phyloP scores from a whole-genome alignment of 2,888 invertebrate species.

The Papilio protenor region DNA sequence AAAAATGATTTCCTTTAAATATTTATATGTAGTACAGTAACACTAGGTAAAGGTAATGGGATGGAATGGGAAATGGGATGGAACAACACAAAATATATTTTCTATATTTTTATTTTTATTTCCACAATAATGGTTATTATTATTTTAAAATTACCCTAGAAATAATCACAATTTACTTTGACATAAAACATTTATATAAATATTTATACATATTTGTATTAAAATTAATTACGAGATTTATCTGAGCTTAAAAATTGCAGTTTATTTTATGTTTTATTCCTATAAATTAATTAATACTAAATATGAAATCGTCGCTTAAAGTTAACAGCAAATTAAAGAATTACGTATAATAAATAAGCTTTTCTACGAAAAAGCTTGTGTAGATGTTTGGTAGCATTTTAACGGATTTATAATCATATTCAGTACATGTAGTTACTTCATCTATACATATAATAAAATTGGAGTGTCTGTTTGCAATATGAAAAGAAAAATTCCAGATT shows the following conservation, averaged over 20 bases:
- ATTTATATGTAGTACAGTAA: not conserved
- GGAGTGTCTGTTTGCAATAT: not conserved
- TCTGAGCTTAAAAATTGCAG: slow-evolving; percentile 19
- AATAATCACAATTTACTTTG: slow-evolving; percentile 71
- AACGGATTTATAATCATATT: not conserved
- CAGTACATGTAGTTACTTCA: not conserved
- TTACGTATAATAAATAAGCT: not conserved
- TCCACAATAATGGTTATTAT: slow-evolving; percentile 34
- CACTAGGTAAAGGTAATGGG: not conserved
- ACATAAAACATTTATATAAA: slow-evolving; percentile 51
- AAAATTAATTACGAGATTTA: slow-evolving; percentile 4
- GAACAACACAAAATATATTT: not conserved
- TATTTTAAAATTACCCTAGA: slow-evolving; percentile 53
- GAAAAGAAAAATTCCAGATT: not conserved
- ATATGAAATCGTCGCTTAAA: not conserved
- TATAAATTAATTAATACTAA: not conserved
- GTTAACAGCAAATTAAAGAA: not conserved
- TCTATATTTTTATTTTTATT: slow-evolving; percentile 32
- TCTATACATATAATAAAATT: not conserved
- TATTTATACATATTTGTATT: slow-evolving; percentile 18
- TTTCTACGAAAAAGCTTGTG: not conserved
- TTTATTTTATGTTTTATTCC: not conserved
- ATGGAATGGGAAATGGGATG: too few relatives aligned
- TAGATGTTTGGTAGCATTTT: not conserved
- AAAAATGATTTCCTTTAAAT: not conserved